phyloP scores from a whole-genome alignment of 2,888 invertebrate genomes.

The Trachelus iudaicus region DNA sequence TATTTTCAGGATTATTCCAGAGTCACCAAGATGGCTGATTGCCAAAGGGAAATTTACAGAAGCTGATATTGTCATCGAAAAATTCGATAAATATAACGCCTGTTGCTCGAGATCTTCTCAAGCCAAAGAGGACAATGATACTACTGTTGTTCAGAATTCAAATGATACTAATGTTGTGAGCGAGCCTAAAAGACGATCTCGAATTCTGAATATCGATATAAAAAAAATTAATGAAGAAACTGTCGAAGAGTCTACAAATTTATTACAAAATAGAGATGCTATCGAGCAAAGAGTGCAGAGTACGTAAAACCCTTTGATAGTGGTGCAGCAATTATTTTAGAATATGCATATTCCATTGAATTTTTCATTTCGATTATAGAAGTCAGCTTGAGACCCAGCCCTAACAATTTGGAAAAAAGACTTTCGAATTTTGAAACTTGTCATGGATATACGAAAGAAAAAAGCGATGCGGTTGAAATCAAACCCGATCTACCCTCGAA shows the following conservation, averaged over 20 bases:
- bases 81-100: slow-evolving; percentile 54
- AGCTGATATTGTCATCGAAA: slow-evolving; percentile 55
- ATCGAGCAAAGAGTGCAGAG: slow-evolving; percentile 22
- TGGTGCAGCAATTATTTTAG: not conserved
- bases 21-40: slow-evolving; percentile 63
- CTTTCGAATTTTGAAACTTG: slow-evolving; percentile 19
- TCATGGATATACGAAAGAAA: slow-evolving; percentile 23
- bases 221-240: slow-evolving; percentile 20
- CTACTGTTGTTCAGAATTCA: slow-evolving; percentile 16
- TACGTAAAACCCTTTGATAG: slow-evolving; percentile 11
- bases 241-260: slow-evolving; percentile 40
- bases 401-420: slow-evolving; percentile 36
- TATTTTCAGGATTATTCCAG: slow-evolving; percentile 60
- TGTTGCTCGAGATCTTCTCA: slow-evolving; percentile 40
- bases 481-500: not conserved
- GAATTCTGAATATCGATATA: slow-evolving; percentile 25
- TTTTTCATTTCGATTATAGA: not conserved
- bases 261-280: slow-evolving; percentile 32
- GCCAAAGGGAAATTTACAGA: slow-evolving; percentile 55
- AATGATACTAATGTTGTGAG: slow-evolving; percentile 34
- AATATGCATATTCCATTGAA: not conserved
- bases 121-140: slow-evolving; percentile 21
- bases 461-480: slow-evolving; percentile 9
- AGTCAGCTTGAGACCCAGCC: slow-evolving; percentile 29
- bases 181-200: slow-evolving; percentile 48